Base-by-base conservation (phyloP, 2,797 vertebrate species). In the Hybognathus amarus region DNA sequence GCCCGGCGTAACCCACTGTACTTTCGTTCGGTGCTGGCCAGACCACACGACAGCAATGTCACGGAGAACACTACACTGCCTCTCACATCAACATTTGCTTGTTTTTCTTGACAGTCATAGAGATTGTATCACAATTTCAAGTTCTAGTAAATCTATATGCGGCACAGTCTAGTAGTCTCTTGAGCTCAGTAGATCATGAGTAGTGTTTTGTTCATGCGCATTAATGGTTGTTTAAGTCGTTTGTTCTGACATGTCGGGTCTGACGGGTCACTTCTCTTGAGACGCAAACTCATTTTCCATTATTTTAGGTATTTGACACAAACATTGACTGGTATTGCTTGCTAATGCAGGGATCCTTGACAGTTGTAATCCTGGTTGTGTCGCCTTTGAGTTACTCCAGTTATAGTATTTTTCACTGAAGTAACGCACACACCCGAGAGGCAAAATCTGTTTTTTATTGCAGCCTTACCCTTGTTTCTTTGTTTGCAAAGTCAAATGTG, bases 1-100 rank as follows among this genome's bases (percentile, higher is more conserved):
- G 27, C 80, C 42, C 2, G 6, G n/a, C 8, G n/a, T 75, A 45
- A 82, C 69, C 80, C 33, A 82, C 42, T 75, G 59, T 66, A 66
- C 70, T 66, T 64, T 20, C 69, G 45, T 9, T 56, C 47, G 20
- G 22, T 6, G 36, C 52, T 64, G 18, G 42, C 38, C 61, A 61
- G 75, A 63, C 38, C 56, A 77, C 36, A 63, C 74, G 10, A 38
- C 30, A 0, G 20, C 74, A 17, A 13, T 50, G 27, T 67, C 42
- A 66, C 18, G 1, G 40, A 64, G 40, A 77, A n/a, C 2, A 20
- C 13, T 38, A 1, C 66, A 22, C 17, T 30, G 30, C 6, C 30
- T 56, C 56, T n/a, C 50, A 38, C 33, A 0, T 75, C 12, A 52
- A 24, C 7, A 17, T 63, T 22, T 63, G 38, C 17, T 45, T 63